phyloP scores from a whole-genome alignment of 2,113 vertebrate genomes.

The Vulpes vulpes region DNA sequence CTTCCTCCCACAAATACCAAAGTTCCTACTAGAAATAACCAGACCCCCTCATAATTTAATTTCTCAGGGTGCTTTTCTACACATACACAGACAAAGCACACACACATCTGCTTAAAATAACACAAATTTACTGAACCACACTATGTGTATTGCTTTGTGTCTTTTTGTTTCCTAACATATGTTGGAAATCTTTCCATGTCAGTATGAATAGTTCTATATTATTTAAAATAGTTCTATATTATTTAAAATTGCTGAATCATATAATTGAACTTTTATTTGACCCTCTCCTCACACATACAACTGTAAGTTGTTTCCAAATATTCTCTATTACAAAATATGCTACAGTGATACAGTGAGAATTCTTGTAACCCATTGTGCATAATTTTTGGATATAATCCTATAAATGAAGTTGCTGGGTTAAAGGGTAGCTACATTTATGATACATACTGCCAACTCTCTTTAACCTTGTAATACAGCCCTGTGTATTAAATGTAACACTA shows the following conservation, averaged over 20 bases:
- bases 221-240: neutral
- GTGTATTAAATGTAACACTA: neutral
- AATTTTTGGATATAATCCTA: neutral
- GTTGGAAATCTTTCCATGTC: neutral
- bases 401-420: neutral
- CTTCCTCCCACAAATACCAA: accelerated
- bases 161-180: neutral
- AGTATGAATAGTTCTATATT: neutral
- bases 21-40: neutral
- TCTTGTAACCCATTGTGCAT: neutral
- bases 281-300: neutral
- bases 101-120: neutral
- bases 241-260: neutral
- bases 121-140: neutral
- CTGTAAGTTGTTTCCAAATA: neutral
- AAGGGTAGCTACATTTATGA: neutral
- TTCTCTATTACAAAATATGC: neutral
- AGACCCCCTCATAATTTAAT: neutral
- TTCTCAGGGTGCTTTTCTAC: neutral
- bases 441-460: neutral
- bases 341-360: neutral
- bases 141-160: neutral
- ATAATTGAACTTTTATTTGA: neutral
- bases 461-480: neutral
- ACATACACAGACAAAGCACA: neutral